Evolutionary conservation across 2,113 vertebrate genomes (phyloP).

Genomic region (Etheostoma cragini): DNA sequence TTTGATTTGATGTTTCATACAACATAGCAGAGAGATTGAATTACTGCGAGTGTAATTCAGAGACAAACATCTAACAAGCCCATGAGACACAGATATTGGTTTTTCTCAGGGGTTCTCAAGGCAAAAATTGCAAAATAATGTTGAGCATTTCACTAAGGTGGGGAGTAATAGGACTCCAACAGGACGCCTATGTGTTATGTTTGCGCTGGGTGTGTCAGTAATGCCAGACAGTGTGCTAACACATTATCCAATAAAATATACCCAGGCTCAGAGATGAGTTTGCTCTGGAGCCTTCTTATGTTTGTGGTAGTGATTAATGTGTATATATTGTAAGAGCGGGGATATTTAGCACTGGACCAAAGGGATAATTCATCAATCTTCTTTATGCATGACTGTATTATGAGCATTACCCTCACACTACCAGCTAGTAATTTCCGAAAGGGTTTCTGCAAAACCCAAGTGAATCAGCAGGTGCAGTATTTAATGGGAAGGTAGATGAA

Average conservation of each 20-base stretch:
- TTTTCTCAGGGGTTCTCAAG: background rate
- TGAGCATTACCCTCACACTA: background rate
- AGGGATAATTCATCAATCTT: constrained; percentile 3
- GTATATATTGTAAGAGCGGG: background rate
- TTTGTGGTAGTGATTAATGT: background rate
- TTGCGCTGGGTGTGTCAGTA: constrained; percentile 1
- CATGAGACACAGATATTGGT: background rate
- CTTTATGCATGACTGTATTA: constrained; percentile 1
- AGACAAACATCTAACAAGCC: background rate
- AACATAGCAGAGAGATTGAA: background rate
- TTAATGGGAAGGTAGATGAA: constrained; percentile 1
- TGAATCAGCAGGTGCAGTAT: constrained; percentile 7
- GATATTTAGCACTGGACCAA: constrained; percentile 6
- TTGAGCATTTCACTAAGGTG: background rate
- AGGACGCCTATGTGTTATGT: background rate
- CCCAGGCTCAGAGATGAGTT: background rate
- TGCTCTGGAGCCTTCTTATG: background rate
- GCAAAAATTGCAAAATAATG: background rate
- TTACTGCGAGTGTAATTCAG: background rate
- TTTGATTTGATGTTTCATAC: background rate
- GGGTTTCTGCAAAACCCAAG: constrained; percentile 13
- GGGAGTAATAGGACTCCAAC: background rate
- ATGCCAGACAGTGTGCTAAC: background rate
- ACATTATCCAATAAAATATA: background rate
- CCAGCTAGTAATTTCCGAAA: constrained; percentile 18